Conservation (phyloP, 2,113 vertebrate genomes). For the Glaucomys volans region DNA sequence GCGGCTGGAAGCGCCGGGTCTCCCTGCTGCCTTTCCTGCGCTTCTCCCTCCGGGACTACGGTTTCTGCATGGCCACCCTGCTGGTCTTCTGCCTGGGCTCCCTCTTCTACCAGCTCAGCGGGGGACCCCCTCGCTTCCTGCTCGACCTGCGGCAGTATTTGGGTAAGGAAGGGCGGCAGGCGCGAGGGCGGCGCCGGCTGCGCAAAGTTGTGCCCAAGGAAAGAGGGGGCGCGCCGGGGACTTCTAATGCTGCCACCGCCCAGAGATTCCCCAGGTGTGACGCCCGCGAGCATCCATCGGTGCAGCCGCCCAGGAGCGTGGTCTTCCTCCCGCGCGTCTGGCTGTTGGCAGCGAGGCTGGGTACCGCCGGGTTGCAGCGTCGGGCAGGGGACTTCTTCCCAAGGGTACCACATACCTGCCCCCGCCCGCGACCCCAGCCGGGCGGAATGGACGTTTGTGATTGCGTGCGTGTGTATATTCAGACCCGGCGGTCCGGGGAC, state of each 20-base stretch:
- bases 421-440: background rate
- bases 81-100: slow-evolving; percentile 96
- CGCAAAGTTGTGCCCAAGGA: slow-evolving; percentile 48
- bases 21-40: slow-evolving; percentile 87
- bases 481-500: background rate
- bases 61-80: slow-evolving; percentile 95
- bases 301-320: background rate
- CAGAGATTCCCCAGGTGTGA: slow-evolving; percentile 48
- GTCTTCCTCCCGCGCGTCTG: background rate
- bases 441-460: background rate
- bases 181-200: slow-evolving; percentile 29
- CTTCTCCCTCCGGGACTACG: slow-evolving; percentile 94
- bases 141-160: slow-evolving; percentile 95
- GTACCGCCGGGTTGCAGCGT: background rate
- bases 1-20: slow-evolving; percentile 83
- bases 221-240: background rate
- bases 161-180: slow-evolving; percentile 89
- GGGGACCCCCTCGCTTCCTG: slow-evolving; percentile 95
- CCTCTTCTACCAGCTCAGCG: slow-evolving; percentile 95
- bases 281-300: background rate
- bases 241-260: background rate
- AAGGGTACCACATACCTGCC: background rate
- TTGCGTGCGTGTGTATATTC: background rate
- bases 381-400: background rate
- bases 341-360: background rate